Evolutionary conservation across 2,113 vertebrate genomes (phyloP), one percentile per base, ranked within the genome.

Genomic region (Mesocricetus auratus): DNA sequence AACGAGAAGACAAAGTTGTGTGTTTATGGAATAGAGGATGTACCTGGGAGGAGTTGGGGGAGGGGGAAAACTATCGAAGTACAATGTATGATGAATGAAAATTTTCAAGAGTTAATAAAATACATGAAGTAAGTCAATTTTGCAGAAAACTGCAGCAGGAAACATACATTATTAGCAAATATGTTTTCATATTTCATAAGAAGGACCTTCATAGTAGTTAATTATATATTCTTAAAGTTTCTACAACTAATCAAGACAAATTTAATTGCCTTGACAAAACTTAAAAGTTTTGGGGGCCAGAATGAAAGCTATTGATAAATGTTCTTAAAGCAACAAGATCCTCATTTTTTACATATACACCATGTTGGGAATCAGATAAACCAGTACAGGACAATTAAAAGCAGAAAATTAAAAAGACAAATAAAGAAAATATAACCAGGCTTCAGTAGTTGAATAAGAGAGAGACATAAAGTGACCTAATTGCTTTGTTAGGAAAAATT

Each of bases 401-500:
- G n/a, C 26, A 62, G 26, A 73, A 81, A 89, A 91, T 71, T 93
- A 39, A 94, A 92, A 66, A 82, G 12, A 10, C 10, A 58, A 86
- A 50, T 94, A 91, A 93, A 90, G 53, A 66, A 78, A 96, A 78
- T 85, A 86, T 66, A 64, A 60, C 26, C 8, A 86, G 53, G 22
- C 77, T 75, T 16, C 19, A 92, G 33, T 47, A 53, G 42, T 86
- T 91, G 82, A 92, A 92, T 96, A 71, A 42, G 81, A 85, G 53
- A 29, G 95, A 86, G 94, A 45, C 39, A 86, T 3, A 15, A 82
- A 66, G 22, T 74, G 62, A 77, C 29, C 17, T 21, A 47, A 36
- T 60, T 90, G 15, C 74, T 93, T 81, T 69, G 16, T 94, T 75
- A 95, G 53, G 68, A 90, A 82, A 89, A 88, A 5, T 85, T 93